Conservation (phyloP, 2,888 invertebrate species). For the Nymphalis c-album region DNA sequence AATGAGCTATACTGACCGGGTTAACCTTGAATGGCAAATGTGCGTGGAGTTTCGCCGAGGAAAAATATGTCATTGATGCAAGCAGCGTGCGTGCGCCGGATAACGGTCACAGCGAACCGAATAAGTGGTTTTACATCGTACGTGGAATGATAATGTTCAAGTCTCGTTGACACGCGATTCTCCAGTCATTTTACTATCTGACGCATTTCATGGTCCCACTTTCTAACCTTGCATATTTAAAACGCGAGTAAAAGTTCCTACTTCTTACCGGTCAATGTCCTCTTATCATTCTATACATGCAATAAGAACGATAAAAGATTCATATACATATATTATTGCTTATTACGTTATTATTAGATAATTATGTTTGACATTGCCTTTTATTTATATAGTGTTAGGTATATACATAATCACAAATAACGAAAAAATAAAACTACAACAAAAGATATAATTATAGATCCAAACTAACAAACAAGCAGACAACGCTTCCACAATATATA, state of each 20-base stretch:
- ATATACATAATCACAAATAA: neutral
- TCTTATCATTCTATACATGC: neutral
- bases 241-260: slow-evolving; percentile 32
- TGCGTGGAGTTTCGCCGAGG: slow-evolving; percentile 73
- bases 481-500: slow-evolving; percentile 74
- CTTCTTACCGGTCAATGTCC: slow-evolving; percentile 6
- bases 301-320: no score
- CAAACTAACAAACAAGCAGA: slow-evolving; percentile 71
- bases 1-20: slow-evolving; percentile 77
- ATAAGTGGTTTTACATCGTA: slow-evolving; percentile 78
- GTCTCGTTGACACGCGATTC: slow-evolving; percentile 65
- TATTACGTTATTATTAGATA: no score
- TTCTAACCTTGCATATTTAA: slow-evolving; percentile 70
- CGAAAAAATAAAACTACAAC: slow-evolving; percentile 47
- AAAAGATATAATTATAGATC: slow-evolving; percentile 68
- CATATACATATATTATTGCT: no score
- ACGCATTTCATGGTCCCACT: slow-evolving; percentile 60
- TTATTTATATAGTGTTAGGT: neutral
- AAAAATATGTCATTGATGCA: slow-evolving; percentile 81
- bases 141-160: slow-evolving; percentile 76
- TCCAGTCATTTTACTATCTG: slow-evolving; percentile 44
- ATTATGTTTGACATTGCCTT: no score
- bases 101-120: slow-evolving; percentile 78
- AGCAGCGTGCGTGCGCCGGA: slow-evolving; percentile 72
- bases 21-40: slow-evolving; percentile 79